Evolutionary conservation across 2,888 invertebrate genomes (phyloP).

Genomic region (Quadroppia sp.): DNA sequence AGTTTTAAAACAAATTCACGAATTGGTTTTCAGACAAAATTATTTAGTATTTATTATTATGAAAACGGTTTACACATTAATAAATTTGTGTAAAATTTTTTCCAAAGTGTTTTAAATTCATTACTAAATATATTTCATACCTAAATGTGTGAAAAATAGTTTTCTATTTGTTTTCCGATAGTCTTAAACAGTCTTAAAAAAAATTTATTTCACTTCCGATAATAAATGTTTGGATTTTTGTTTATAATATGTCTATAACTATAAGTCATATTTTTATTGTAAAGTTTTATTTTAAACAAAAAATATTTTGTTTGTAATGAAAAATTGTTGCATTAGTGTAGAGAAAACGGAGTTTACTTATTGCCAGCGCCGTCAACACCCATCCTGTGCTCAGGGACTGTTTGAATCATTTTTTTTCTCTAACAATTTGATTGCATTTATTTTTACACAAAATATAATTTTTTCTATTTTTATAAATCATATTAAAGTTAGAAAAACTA

Average conservation of each 20-base stretch:
- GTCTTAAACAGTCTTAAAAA: constrained; percentile 2
- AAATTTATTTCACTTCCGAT: constrained; percentile 29
- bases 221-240: neutral
- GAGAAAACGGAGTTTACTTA: constrained; percentile 13
- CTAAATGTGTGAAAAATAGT: constrained; percentile 19
- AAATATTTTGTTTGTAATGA: neutral
- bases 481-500: too few relatives aligned
- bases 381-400: constrained; percentile 17
- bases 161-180: neutral
- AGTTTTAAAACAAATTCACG: too few relatives aligned
- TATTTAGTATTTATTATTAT: too few relatives aligned
- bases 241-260: neutral
- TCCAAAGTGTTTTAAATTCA: neutral
- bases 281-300: neutral
- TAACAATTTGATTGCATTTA: constrained; percentile 12
- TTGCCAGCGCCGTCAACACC: constrained; percentile 28
- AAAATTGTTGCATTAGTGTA: constrained; percentile 24
- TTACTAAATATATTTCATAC: neutral
- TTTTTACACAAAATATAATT: neutral
- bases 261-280: neutral
- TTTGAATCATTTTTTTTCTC: constrained; percentile 35
- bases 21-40: too few relatives aligned
- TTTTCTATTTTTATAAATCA: too few relatives aligned
- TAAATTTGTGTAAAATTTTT: neutral
- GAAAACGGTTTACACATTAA: neutral